These are phyloP conservation scores for Rhegmatorhina hoffmannsi DNA, from an alignment of 2,113 vertebrate genomes.

Conservation along the genomic window DNA sequence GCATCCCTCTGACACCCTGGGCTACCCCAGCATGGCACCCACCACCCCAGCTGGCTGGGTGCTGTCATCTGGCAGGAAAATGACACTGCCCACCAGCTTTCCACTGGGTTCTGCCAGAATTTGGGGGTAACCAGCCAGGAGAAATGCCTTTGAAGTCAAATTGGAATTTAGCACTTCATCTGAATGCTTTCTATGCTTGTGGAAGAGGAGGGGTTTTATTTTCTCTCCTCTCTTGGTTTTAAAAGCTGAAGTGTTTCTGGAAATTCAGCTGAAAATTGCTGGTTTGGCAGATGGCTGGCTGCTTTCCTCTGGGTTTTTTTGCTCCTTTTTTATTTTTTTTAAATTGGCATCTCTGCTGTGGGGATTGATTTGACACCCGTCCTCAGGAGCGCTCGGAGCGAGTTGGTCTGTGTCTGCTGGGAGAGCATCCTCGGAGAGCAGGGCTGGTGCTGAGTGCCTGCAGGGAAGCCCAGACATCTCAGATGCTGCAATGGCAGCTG, in stretches of 20 bases:
- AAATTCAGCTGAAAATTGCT: slow-evolving; percentile 11
- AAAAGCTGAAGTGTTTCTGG: slow-evolving; percentile 36
- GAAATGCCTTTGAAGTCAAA: slow-evolving; percentile 53
- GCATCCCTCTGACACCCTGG: not conserved
- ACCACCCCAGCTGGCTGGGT: accelerated
- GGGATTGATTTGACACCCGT: not conserved
- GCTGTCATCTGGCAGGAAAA: not conserved
- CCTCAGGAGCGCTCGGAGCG: accelerated
- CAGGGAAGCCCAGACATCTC: not conserved
- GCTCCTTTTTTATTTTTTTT: not conserved
- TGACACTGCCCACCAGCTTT: not conserved
- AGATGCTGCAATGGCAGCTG: not conserved
- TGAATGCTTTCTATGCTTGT: slow-evolving; percentile 20
- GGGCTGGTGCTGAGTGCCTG: not conserved
- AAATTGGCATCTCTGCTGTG: not conserved
- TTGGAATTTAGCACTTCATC: slow-evolving; percentile 65
- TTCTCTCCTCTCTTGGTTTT: not conserved
- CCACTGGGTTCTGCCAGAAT: slow-evolving; percentile 24
- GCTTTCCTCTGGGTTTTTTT: not conserved
- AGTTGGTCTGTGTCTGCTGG: not conserved
- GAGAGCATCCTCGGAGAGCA: not conserved
- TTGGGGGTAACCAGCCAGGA: slow-evolving; percentile 5
- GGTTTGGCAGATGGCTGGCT: not conserved
- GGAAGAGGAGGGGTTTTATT: not conserved
- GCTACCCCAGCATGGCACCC: not conserved